Evolutionary conservation across 2,888 invertebrate species (phyloP).

Genomic region (Tridacna gigas): DNA sequence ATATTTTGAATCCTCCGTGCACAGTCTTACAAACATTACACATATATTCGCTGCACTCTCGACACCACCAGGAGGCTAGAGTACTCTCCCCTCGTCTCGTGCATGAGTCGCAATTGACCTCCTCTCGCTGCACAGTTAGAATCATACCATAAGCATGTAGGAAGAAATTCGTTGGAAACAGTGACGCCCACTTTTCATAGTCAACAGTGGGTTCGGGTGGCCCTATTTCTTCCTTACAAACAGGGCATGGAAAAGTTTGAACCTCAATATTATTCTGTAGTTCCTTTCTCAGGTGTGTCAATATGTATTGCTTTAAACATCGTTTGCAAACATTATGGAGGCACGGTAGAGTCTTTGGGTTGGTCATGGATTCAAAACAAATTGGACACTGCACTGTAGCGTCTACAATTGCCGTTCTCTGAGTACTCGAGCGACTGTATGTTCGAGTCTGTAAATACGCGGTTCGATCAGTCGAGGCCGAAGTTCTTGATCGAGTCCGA

Average conservation of each 20-base stretch:
- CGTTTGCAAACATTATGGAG: constrained; percentile 58
- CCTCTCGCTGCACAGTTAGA: constrained; percentile 46
- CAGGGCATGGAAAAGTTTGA: constrained; percentile 49
- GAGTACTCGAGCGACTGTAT: constrained; percentile 14
- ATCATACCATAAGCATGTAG: constrained; percentile 57
- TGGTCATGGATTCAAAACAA: constrained; percentile 48
- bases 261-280: constrained; percentile 34
- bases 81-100: constrained; percentile 50
- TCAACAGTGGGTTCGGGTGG: constrained; percentile 40
- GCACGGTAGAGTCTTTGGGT: constrained; percentile 56
- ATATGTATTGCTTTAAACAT: constrained; percentile 54
- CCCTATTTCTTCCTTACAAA: constrained; percentile 40
- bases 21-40: constrained; percentile 62
- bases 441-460: neutral
- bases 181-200: constrained; percentile 57
- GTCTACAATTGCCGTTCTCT: neutral
- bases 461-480: constrained; percentile 1
- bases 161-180: constrained; percentile 59
- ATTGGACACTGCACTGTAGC: constrained; percentile 50
- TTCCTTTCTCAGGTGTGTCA: constrained; percentile 28
- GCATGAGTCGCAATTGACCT: constrained; percentile 57
- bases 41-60: constrained; percentile 59
- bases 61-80: constrained; percentile 59
- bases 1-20: constrained; percentile 56
- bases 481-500: neutral